These are phyloP conservation scores for Oscheius onirici DNA, from an alignment of 2,888 invertebrate genomes.

Conservation along the genomic window DNA sequence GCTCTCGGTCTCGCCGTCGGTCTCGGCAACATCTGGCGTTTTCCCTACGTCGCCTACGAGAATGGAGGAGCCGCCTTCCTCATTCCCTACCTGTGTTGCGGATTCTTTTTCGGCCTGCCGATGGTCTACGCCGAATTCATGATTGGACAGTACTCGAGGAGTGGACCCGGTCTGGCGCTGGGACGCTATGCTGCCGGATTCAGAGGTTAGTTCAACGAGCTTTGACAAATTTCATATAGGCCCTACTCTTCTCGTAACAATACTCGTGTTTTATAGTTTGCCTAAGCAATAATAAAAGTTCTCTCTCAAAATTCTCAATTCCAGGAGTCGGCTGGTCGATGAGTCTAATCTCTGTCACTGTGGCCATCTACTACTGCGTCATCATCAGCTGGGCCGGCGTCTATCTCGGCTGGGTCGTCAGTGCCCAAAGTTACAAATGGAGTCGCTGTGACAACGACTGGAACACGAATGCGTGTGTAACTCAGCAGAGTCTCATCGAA, in stretches of 20 bases:
- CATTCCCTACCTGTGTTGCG: slow-evolving; percentile 71
- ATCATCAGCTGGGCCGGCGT: slow-evolving; percentile 63
- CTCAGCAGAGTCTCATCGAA: neutral
- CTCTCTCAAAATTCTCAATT: neutral
- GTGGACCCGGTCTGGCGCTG: slow-evolving; percentile 1
- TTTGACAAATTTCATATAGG: no score
- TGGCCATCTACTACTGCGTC: slow-evolving; percentile 63
- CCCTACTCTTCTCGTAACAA: no score
- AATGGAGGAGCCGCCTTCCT: slow-evolving; percentile 71
- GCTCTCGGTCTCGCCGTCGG: slow-evolving; percentile 65
- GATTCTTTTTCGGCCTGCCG: slow-evolving; percentile 71
- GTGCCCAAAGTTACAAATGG: slow-evolving; percentile 35
- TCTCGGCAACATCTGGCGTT: slow-evolving; percentile 64
- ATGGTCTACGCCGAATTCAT: slow-evolving; percentile 71
- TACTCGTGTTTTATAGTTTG: no score
- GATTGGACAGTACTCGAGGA: slow-evolving; percentile 64
- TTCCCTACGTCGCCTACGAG: slow-evolving; percentile 51
- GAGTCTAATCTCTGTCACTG: slow-evolving; percentile 87
- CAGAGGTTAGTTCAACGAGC: neutral
- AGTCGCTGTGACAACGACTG: slow-evolving; percentile 38
- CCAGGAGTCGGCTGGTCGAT: slow-evolving; percentile 86
- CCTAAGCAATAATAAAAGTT: no score
- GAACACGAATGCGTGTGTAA: slow-evolving; percentile 31
- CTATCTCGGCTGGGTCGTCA: slow-evolving; percentile 46
- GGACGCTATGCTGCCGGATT: slow-evolving; percentile 24